Percentiles rank a stretch among this genome's conserved stretches.
Conservation (phyloP, 2,797 vertebrate genomes). For the Gephyroberyx darwinii region DNA sequence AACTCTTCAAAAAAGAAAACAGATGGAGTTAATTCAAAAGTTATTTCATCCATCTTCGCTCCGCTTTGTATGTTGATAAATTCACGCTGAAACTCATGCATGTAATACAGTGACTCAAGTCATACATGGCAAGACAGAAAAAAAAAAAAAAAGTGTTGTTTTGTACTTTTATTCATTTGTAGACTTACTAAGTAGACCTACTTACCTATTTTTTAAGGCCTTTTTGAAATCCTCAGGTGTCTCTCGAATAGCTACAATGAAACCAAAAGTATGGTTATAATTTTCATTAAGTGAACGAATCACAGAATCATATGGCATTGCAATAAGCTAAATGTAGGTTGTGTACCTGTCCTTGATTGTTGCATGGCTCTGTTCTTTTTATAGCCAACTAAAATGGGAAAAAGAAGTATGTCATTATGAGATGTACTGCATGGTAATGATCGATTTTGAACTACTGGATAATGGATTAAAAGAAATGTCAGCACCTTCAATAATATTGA, state of each 20-base stretch:
- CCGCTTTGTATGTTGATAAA: not conserved
- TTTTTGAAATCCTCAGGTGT: conserved; percentile 83
- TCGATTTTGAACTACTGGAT: not conserved
- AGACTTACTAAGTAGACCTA: not conserved
- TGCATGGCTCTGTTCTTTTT: conserved; percentile 85
- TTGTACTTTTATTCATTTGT: not conserved
- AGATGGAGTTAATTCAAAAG: not conserved
- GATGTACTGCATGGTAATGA: not conserved
- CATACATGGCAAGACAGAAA: not conserved
- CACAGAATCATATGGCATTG: not conserved
- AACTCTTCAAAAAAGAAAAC: conserved; percentile 48
- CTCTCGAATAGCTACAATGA: conserved; percentile 81
- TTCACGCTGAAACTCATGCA: not conserved
- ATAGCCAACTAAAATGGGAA: conserved; percentile 84
- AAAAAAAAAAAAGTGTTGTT: not conserved
- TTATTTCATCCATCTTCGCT: not conserved
- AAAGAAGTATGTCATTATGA: not conserved
- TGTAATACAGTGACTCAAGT: not conserved
- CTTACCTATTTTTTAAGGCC: conserved; percentile 79
- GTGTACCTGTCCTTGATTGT: conserved; percentile 76
- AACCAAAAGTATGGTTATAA: conserved; percentile 10
- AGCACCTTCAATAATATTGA: conserved; percentile 90
- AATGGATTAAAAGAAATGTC: conserved; percentile 7
- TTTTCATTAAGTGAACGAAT: not conserved
- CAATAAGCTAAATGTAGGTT: conserved; percentile 11